These are phyloP conservation scores for Uria aalge DNA, from an alignment of 2,113 vertebrate genomes.

Conservation along the genomic window DNA sequence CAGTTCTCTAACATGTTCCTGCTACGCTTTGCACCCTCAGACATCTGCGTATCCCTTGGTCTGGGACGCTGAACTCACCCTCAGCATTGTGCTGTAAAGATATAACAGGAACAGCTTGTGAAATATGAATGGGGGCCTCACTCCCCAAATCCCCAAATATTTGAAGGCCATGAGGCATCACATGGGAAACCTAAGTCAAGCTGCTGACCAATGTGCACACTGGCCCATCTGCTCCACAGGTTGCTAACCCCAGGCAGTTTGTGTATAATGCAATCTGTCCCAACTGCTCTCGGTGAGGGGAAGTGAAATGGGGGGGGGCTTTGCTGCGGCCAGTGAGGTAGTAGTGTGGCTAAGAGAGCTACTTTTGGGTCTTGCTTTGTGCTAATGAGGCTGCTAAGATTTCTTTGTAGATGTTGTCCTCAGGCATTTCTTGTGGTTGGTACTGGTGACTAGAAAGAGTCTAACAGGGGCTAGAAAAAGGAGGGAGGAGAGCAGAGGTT, in stretches of 20 bases:
- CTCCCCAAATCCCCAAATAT: background rate
- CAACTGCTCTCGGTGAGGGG: background rate
- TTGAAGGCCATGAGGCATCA: background rate
- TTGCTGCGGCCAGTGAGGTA: background rate
- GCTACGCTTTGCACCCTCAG: background rate
- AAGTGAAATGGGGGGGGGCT: background rate
- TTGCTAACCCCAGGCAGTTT: background rate
- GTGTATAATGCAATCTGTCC: background rate
- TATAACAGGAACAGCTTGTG: background rate
- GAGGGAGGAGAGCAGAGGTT: background rate
- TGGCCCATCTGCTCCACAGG: background rate
- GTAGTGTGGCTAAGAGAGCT: background rate
- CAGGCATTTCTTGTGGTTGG: background rate
- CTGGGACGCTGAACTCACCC: background rate
- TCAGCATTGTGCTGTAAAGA: background rate
- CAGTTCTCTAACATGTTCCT: background rate
- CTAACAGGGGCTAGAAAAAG: background rate
- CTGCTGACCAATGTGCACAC: background rate
- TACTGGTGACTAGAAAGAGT: background rate
- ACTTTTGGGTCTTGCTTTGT: background rate
- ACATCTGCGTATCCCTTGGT: background rate
- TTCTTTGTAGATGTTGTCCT: background rate
- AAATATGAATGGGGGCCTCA: background rate
- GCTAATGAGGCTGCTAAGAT: background rate
- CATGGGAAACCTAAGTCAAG: background rate